Evolutionary conservation across 2,797 vertebrate genomes (phyloP), one percentile per base, ranked within the genome.

Genomic region (Lutjanus campechanus): DNA sequence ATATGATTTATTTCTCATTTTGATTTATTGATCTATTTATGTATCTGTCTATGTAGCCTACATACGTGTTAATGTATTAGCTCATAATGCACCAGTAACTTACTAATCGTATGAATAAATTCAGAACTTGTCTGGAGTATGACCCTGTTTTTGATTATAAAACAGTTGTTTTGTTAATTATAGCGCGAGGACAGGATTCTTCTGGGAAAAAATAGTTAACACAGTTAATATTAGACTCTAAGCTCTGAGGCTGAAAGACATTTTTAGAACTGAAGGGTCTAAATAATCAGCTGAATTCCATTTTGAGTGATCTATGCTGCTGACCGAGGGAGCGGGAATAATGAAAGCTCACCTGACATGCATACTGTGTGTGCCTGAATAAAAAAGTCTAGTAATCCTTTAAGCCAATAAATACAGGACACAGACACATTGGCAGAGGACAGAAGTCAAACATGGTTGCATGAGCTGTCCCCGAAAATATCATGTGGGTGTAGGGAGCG

Each of bases 331-430:
- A 81, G 51, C 49, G 76, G 70, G 64, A 86, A 77, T 79, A 85
- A 81, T 73, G 65, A 67, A 85, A 72, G 70, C 58, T 54, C 47
- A 76, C 63, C 75, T 91, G 86, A 85, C 83, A 76, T 69, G 58
- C 73, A 80, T 76, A 22, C 76, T 65, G 25, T 62, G 72, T 88
- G 79, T 81, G 63, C 68, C 83, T 44, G 77, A 82, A 89, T 86
- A 91, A 88, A 91, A 91, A 83, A 60, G 85, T 76, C 81, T 17
- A 15, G 66, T 93, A 92, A 95, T 92, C 93, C 87, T 84, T 92
- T 94, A 95, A 95, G 90, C 93, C 92, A 92, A 91, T 93, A 91
- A 90, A 92, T 85, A 44, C 85, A 77, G 90, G 84, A 80, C 60
- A 46, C 55, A 81, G 74, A 89, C 85, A 80, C 60, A 76, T 53